Evolutionary conservation across 1,140 invertebrate genomes (phyloP), one percentile per base, ranked within the genome.

Genomic region (Uloborus diversus): DNA sequence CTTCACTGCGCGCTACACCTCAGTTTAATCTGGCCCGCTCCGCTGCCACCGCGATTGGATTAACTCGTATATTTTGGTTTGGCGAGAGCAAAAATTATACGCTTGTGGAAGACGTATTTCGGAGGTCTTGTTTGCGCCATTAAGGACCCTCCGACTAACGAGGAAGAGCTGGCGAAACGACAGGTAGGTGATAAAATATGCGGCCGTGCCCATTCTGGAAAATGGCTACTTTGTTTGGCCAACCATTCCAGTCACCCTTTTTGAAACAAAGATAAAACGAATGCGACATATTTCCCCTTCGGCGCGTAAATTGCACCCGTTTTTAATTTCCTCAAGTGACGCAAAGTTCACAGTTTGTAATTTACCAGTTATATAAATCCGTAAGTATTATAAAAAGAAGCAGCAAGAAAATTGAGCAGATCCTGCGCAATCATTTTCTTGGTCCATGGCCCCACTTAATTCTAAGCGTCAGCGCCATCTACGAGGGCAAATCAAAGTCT

Each of bases 11-110:
- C 33, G 23, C 33, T 13, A 28, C 4, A 25, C 33, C 33, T n/a
- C 13, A 25, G 37, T 59, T 71, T 71, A 71, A 71, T 71, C 69
- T 59, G 20, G 1, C 37, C 47, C 27, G 25, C n/a, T 20, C 30
- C 32, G n/a, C 28, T 20, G 32, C 30, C 32, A 14, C 5, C 23
- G 25, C 69, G 17, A 71, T 71, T 71, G 69, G 69, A 71, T 71
- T 71, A 71, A 47, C 53, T 42, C 25, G 25, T 30, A 61, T 28
- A 30, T 47, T 57, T 59, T n/a, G n/a, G n/a, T 28, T 59, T 57
- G 5, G 5, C 28, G 9, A 59, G 9, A 27, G 20, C 13, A 28
- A 33, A 27, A 42, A 71, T 71, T 71, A 71, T 28, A 59, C 35
- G 17, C 53, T 23, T 61, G 4, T 28, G 28, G 28, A 4, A 59